A percentile compares a stretch with the other conserved stretches of the same genome.
Evolutionary conservation across 1,140 invertebrate genomes (phyloP).

Genomic region (Cydia fagiglandana): DNA sequence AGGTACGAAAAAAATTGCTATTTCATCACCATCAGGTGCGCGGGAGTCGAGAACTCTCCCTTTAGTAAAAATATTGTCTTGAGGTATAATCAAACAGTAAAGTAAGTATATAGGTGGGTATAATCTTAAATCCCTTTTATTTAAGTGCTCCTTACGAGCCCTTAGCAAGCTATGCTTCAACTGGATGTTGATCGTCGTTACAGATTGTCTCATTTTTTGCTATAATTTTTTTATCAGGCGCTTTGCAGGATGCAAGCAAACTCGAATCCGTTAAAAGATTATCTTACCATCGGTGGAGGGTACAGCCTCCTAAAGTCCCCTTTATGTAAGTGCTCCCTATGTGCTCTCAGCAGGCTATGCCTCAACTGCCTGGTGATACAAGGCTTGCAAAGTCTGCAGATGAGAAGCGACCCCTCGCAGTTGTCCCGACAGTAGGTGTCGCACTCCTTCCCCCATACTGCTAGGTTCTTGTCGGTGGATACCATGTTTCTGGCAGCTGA

Average conservation of each 20-base stretch:
- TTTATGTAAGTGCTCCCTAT: slow-evolving; percentile 88
- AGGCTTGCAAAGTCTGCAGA: slow-evolving; percentile 89
- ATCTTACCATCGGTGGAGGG: slow-evolving; percentile 86
- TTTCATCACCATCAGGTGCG: too few species aligned
- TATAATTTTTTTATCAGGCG: slow-evolving; percentile 17
- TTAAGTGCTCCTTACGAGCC: too few species aligned
- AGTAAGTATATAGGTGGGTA: too few species aligned
- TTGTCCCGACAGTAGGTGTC: slow-evolving; percentile 80
- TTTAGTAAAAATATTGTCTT: too few species aligned
- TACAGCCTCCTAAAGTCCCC: slow-evolving; percentile 90
- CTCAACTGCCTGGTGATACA: slow-evolving; percentile 85
- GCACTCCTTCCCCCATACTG: slow-evolving; percentile 88
- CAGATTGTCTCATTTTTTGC: slow-evolving; percentile 13
- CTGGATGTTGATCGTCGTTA: too few species aligned
- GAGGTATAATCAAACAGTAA: too few species aligned
- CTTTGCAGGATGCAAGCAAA: slow-evolving; percentile 34
- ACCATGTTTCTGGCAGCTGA: slow-evolving; percentile 82
- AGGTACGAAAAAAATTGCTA: too few species aligned
- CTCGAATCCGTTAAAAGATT: too few species aligned
- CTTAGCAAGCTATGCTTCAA: too few species aligned
- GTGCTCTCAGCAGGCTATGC: slow-evolving; percentile 83
- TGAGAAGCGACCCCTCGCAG: slow-evolving; percentile 77
- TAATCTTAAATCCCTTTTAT: too few species aligned
- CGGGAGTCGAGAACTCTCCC: too few species aligned
- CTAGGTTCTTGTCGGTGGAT: slow-evolving; percentile 89